Base-by-base conservation (phyloP, 2,888 invertebrate species). In the Leptopilina syphax region DNA sequence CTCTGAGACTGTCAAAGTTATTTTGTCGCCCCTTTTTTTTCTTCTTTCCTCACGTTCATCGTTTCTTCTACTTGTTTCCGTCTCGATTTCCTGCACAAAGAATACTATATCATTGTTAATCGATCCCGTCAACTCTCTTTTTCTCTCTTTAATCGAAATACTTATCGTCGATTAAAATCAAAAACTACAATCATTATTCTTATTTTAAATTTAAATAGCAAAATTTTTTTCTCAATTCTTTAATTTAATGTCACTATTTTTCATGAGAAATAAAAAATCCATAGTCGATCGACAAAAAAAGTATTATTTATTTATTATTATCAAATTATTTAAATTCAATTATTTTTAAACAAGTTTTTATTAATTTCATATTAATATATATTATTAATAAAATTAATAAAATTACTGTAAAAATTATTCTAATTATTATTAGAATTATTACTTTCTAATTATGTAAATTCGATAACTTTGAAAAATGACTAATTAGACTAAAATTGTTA, bases 1-100 rank as follows among this genome's bases (percentile, higher is more conserved):
- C 65, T 83, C 78, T 13, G 84, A 83, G 7, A 77, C 77, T 73
- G 73, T 73, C 57, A 34, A 57, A 41, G 27, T 34, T 57, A 73
- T 73, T 73, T n/a, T 50, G n/a, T 73, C 34, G 57, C 73, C 57
- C 57, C 73, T 73, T 73, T 57, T 57, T 27, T n/a, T 73, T 65
- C 65, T 12, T 44, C n/a, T 57, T 34, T 65, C 77, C 10, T 50
- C 50, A 9, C 65, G 47, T 47, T 50, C 65, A 18, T 18, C 18
- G 34, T 44, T 63, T 65, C 1, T 77, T n/a, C n/a, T 65, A 63
- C 7, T 65, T 34, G 9, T 50, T 60, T 73, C 70, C 9, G 6
- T 7, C 70, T 73, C 57, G 57, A 73, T 57, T 73, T 73, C 70
- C 70, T 73, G 70, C 54, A 73, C 70, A 54, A 50, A 73, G 70